These are phyloP conservation scores for Antheraea assamensis DNA, from an alignment of 2,888 invertebrate species.

Conservation along the genomic window DNA sequence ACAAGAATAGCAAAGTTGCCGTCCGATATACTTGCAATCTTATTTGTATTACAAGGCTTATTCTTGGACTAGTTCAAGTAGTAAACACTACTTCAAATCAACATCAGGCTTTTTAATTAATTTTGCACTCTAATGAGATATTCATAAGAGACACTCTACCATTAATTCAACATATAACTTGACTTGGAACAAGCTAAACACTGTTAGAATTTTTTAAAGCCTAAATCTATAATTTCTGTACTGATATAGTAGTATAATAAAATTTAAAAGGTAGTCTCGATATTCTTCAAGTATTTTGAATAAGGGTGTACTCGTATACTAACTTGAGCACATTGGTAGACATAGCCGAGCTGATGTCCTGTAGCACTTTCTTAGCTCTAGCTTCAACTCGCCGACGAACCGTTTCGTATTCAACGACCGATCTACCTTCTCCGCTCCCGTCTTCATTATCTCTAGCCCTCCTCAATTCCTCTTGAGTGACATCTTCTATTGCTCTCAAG, in stretches of 20 bases:
- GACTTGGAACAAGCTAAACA: too few species aligned
- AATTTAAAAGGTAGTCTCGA: neutral
- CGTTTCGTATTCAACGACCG: slow-evolving; percentile 72
- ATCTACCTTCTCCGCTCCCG: slow-evolving; percentile 55
- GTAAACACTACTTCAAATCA: neutral
- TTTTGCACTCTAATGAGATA: neutral
- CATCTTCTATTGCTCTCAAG: slow-evolving; percentile 86
- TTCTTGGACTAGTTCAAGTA: neutral
- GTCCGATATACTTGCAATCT: too few species aligned
- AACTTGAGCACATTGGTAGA: slow-evolving; percentile 84
- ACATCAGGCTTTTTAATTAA: neutral
- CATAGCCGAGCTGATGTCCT: slow-evolving; percentile 91
- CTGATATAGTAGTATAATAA: neutral
- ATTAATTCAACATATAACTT: too few species aligned
- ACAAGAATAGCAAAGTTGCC: too few species aligned
- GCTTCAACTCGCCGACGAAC: slow-evolving; percentile 84
- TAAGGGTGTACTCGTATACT: slow-evolving; percentile 32
- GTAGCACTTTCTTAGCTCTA: slow-evolving; percentile 86
- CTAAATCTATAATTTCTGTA: too few species aligned
- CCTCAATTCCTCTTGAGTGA: slow-evolving; percentile 82
- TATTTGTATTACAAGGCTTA: too few species aligned
- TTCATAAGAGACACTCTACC: too few species aligned
- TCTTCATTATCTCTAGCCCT: slow-evolving; percentile 56
- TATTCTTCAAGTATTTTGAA: neutral
- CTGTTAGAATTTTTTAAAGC: too few species aligned